A percentile compares a stretch with the other conserved stretches of the same genome.
phyloP scores from a whole-genome alignment of 2,888 invertebrate species.

The Drosophila melanosoma region DNA sequence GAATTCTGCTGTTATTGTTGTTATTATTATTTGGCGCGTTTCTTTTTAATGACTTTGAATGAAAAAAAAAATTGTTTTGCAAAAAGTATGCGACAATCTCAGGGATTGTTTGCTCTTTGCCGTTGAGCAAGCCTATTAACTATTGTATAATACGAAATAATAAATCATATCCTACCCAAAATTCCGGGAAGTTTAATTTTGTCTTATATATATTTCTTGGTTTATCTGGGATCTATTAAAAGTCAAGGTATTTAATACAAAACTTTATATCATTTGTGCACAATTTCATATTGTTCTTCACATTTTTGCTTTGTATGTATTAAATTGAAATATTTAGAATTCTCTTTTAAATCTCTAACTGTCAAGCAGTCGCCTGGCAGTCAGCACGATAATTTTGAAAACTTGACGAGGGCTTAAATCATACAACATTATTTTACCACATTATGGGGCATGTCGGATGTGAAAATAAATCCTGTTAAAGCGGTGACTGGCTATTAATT shows the following conservation, averaged over 20 bases:
- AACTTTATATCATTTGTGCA: background rate
- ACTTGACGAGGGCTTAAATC: constrained; percentile 53
- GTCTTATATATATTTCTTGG: background rate
- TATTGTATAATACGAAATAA: background rate
- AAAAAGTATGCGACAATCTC: constrained; percentile 36
- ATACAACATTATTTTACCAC: constrained; percentile 34
- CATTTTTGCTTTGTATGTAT: background rate
- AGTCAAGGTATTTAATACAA: background rate
- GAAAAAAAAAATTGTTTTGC: constrained; percentile 34
- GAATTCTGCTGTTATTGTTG: constrained; percentile 36
- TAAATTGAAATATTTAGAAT: background rate
- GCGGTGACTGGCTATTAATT: constrained; percentile 69
- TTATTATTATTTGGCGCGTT: constrained; percentile 52
- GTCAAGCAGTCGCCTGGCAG: background rate
- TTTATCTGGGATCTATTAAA: background rate
- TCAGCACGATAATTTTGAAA: constrained; percentile 19
- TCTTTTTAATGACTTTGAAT: constrained; percentile 62
- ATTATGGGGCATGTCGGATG: constrained; percentile 27
- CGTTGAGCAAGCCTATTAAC: constrained; percentile 11
- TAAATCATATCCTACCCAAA: background rate
- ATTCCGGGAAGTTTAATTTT: background rate
- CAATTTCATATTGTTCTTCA: background rate
- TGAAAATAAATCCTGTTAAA: constrained; percentile 51
- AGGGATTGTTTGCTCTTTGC: constrained; percentile 19
- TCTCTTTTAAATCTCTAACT: background rate